Evolutionary conservation across 53 echinoderm and acorn worm species (phyloP), one percentile per base, ranked within the genome.

Genomic region (Hippasteria phrygiana): DNA sequence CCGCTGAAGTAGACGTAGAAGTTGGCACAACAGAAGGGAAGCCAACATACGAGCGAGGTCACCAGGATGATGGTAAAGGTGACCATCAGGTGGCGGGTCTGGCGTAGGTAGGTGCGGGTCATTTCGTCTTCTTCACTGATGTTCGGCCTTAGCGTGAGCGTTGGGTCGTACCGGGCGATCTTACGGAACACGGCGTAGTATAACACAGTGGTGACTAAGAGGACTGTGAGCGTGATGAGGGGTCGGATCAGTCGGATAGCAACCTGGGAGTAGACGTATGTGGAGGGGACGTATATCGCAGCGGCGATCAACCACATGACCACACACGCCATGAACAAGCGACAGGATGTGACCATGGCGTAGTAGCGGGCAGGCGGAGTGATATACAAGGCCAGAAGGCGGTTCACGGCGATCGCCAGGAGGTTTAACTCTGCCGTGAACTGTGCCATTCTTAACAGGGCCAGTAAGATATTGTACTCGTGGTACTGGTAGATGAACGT

Each of bases 381-480:
- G 62, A 62, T 62, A 29, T 22, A 66, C 67, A 66, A 26, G 7
- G 67, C 67, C 35, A 66, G 18, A 13, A 66, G 67, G 3, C 35
- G 35, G 62, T 66, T 66, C 4, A 66, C 3, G 35, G 67, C 67
- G 2, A 34, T 36, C 22, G 67, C 67, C 67, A 66, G 35, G 34
- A 66, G 67, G 67, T 66, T 66, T 35, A 66, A 66, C 67, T 66
- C 67, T 20, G 67, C 67, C 67, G 34, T 35, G 36, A 66, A 66
- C 6, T 22, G 36, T 35, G 34, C 18, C 34, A 35, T 66, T 1
- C 67, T 32, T 0, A 66, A 10, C 12, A 66, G 35, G 5, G 67
- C 67, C 34, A 36, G 36, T 2, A 36, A 3, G 34, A 66, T 33
- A 33, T 33, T 26, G 26, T 36, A 11, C 1, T 66, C 33, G 13